Conservation (phyloP, 2,797 vertebrate species). For the Hybognathus amarus region DNA sequence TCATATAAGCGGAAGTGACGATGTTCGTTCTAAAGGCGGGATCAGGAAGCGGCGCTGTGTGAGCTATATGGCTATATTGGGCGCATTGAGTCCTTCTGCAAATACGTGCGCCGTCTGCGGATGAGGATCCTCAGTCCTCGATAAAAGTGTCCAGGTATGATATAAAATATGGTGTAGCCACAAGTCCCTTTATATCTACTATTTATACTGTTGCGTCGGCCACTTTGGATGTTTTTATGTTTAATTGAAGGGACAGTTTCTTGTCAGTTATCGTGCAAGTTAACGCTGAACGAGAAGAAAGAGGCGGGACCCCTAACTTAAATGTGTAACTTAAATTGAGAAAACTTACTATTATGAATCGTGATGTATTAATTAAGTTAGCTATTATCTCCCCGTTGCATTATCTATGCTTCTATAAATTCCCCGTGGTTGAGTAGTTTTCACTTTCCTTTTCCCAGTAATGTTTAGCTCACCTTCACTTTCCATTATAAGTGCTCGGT, state of each 20-base stretch:
- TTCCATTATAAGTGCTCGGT: background rate
- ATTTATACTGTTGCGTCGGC: background rate
- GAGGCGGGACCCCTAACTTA: background rate
- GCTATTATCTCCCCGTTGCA: too few species aligned
- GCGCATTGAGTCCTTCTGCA: background rate
- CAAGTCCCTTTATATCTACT: too few species aligned
- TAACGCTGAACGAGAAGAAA: background rate
- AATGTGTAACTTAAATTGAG: background rate
- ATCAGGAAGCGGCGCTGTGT: slow-evolving; percentile 35
- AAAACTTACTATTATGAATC: background rate
- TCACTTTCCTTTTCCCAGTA: background rate
- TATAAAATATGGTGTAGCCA: background rate
- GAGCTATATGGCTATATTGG: slow-evolving; percentile 37
- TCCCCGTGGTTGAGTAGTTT: background rate
- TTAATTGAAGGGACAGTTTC: background rate
- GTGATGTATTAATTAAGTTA: fast-evolving
- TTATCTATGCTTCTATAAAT: background rate
- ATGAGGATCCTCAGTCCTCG: background rate
- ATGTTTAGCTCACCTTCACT: background rate
- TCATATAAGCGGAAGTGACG: background rate
- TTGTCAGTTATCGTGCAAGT: background rate
- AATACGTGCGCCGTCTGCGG: background rate
- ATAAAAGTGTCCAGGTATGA: slow-evolving; percentile 23
- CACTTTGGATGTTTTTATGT: background rate
- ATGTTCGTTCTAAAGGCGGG: slow-evolving; percentile 46